Evolutionary conservation across 1,140 invertebrate genomes (phyloP).

Genomic region (Drosophila asahinai): DNA sequence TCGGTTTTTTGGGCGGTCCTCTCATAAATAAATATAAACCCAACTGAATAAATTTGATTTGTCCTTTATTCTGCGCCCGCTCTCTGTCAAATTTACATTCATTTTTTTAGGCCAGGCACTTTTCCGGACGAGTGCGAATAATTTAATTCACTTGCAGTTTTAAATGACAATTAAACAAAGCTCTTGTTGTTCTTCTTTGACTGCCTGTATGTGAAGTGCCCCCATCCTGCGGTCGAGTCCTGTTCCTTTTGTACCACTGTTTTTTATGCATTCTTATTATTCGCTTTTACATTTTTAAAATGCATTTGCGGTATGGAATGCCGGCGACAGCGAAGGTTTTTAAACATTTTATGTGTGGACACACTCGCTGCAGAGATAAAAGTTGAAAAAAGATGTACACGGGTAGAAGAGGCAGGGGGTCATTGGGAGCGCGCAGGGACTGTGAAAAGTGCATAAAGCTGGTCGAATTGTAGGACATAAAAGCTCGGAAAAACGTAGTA

Average conservation of each 20-base stretch:
- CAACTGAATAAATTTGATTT: constrained; percentile 1
- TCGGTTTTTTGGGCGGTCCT: background rate
- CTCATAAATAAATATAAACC: constrained; percentile 3
- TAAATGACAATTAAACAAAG: constrained; percentile 59
- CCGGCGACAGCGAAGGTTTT: constrained; percentile 54
- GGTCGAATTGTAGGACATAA: constrained; percentile 42
- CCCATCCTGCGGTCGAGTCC: constrained; percentile 46
- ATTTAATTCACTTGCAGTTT: constrained; percentile 69
- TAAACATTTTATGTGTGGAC: constrained; percentile 51
- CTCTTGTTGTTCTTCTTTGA: constrained; percentile 49
- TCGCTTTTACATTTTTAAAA: constrained; percentile 57
- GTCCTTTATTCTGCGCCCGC: constrained; percentile 2
- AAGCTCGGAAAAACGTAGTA: constrained; percentile 23
- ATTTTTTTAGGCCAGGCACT: constrained; percentile 30
- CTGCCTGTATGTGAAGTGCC: constrained; percentile 53
- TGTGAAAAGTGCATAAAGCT: constrained; percentile 52
- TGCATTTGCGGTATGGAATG: constrained; percentile 59
- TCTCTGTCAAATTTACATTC: constrained; percentile 6
- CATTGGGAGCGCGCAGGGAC: background rate
- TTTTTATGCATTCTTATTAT: constrained; percentile 53
- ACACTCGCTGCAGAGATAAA: constrained; percentile 32
- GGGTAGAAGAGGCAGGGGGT: no score
- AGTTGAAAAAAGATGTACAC: constrained; percentile 13
- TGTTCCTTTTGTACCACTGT: constrained; percentile 34
- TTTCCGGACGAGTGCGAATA: constrained; percentile 58